A percentile compares a stretch with the other conserved stretches of the same genome.
Evolutionary conservation across 2,888 invertebrate genomes (phyloP).

Genomic region (Heliconius ismenius): DNA sequence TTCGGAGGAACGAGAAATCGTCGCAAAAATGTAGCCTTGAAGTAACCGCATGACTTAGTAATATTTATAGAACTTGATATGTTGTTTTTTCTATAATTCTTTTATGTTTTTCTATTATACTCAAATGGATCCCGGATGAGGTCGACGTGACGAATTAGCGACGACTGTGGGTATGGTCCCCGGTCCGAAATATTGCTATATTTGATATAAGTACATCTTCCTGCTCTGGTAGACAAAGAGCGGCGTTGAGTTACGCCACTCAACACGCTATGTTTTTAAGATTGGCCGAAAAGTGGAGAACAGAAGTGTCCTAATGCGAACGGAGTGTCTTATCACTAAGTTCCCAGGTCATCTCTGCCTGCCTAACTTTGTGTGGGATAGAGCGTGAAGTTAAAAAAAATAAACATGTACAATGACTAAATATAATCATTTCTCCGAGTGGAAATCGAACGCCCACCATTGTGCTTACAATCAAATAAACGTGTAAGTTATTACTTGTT

Average conservation of each 20-base stretch:
- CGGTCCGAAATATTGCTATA: no score
- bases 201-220: no score
- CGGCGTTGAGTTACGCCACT: no score
- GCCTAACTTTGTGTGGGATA: no score
- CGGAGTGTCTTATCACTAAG: no score
- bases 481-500: neutral
- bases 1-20: neutral
- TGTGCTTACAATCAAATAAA: neutral
- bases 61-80: constrained; percentile 17
- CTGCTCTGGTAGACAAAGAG: no score
- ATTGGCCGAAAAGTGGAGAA: no score
- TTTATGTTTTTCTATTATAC: neutral
- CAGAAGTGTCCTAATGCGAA: no score
- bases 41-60: constrained; percentile 17
- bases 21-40: constrained; percentile 23
- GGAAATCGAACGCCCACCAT: neutral
- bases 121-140: neutral
- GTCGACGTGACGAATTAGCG: no score
- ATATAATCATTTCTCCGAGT: neutral
- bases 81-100: neutral
- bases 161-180: no score
- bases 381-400: neutral
- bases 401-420: neutral
- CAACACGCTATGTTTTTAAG: no score
- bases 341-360: no score